A percentile compares a stretch with the other conserved stretches of the same genome.
Conservation (phyloP, 2,797 vertebrate genomes). For the Cottoperca gobio region DNA sequence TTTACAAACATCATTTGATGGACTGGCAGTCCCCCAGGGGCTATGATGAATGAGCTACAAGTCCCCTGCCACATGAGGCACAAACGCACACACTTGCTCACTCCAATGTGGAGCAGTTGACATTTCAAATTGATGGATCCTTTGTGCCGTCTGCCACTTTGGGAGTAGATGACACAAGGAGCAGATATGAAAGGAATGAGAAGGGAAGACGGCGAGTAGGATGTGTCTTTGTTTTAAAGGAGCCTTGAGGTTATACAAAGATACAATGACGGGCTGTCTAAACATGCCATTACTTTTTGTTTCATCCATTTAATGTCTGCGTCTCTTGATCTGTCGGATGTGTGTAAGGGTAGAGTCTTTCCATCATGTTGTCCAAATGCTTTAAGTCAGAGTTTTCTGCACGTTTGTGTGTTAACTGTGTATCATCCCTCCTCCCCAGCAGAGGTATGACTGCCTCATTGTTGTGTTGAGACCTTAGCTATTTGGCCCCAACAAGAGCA, state of each 20-base stretch:
- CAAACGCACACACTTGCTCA: constrained; percentile 12
- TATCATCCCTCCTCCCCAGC: constrained; percentile 10
- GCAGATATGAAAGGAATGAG: constrained; percentile 42
- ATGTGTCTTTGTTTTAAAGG: neutral
- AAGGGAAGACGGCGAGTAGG: too few species aligned
- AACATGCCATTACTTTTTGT: neutral
- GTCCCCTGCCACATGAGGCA: constrained; percentile 45
- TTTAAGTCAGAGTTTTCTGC: neutral
- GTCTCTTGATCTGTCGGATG: neutral
- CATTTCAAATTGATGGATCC: constrained; percentile 67
- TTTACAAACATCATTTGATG: constrained; percentile 52
- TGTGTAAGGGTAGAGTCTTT: neutral
- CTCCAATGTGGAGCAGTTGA: constrained; percentile 36
- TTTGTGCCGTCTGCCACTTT: constrained; percentile 49
- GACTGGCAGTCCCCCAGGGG: constrained; percentile 38
- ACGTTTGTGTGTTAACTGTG: neutral
- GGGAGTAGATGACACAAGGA: constrained; percentile 30
- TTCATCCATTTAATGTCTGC: neutral
- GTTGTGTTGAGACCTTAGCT: constrained; percentile 7
- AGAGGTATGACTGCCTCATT: constrained; percentile 28
- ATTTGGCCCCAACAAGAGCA: constrained; percentile 8
- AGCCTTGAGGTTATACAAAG: neutral
- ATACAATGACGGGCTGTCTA: neutral
- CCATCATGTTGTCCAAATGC: neutral
- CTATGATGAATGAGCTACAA: constrained; percentile 58